phyloP scores from a whole-genome alignment of 2,113 vertebrate species.

The Corvus cornix region DNA sequence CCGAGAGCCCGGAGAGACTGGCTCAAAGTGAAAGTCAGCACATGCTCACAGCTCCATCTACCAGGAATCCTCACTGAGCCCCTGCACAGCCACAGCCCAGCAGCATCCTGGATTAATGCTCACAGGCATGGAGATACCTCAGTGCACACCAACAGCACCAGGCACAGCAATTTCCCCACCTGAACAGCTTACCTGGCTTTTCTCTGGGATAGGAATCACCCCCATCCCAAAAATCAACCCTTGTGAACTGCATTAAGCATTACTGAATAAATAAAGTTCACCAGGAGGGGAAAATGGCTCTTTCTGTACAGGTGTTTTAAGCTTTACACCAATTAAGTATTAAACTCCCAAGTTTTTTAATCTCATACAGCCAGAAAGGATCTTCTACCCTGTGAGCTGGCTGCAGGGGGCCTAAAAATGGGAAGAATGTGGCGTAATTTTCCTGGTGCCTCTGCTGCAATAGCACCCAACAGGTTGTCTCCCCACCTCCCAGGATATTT shows the following conservation, averaged over 20 bases:
- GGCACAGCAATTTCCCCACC: background rate
- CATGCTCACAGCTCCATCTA: background rate
- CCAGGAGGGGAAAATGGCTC: background rate
- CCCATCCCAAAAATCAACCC: background rate
- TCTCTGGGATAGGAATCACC: accelerated
- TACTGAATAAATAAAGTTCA: background rate
- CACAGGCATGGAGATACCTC: background rate
- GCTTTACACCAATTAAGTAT: background rate
- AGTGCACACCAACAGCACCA: accelerated
- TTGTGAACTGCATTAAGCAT: accelerated
- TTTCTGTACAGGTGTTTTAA: background rate
- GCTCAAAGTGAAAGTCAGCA: constrained; percentile 11
- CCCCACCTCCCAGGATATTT: background rate
- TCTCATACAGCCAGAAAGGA: background rate
- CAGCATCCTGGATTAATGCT: accelerated
- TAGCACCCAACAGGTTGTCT: background rate
- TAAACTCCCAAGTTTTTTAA: background rate
- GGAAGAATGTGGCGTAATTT: background rate
- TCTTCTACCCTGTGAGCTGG: background rate
- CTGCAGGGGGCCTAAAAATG: background rate
- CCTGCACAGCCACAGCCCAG: accelerated
- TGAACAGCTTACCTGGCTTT: accelerated
- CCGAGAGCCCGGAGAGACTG: background rate
- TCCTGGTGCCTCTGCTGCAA: background rate
- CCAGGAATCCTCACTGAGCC: background rate